A percentile compares a stretch with the other conserved stretches of the same genome.
Evolutionary conservation across 2,797 vertebrate species (phyloP).

Genomic region (Sebastes baramenuke): DNA sequence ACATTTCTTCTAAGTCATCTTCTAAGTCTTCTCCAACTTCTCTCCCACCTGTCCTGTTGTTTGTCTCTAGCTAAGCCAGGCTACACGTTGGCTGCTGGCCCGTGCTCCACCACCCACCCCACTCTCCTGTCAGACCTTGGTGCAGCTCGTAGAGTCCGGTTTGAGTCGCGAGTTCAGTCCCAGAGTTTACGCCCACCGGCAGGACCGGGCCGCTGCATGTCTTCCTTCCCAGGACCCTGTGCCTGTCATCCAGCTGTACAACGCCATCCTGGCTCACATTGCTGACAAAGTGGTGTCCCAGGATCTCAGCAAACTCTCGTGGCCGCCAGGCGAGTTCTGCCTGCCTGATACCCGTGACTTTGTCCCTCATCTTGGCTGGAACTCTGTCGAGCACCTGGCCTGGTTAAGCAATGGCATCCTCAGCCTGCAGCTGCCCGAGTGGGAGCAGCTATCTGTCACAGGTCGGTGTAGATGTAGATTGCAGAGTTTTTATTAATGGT

Average conservation of each 20-base stretch:
- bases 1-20: background rate
- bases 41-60: background rate
- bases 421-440: conserved; percentile 89
- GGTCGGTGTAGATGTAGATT: conserved; percentile 71
- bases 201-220: conserved; percentile 77
- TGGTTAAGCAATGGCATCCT: conserved; percentile 90
- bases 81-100: conserved; percentile 88
- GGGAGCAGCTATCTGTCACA: conserved; percentile 78
- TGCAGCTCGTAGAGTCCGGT: conserved; percentile 87
- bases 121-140: conserved; percentile 88
- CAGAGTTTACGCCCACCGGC: conserved; percentile 84
- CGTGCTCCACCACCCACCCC: conserved; percentile 77
- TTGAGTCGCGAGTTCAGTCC: conserved; percentile 86
- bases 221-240: conserved; percentile 86
- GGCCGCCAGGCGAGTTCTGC: conserved; percentile 91
- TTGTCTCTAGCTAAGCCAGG: conserved; percentile 78
- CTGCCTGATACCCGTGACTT: conserved; percentile 77
- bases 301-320: conserved; percentile 86
- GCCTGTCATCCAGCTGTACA: conserved; percentile 88
- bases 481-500: background rate
- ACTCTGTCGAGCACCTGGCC: conserved; percentile 83
- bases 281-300: conserved; percentile 83
- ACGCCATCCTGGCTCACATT: conserved; percentile 86
- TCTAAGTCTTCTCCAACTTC: background rate
- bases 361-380: conserved; percentile 91